Evolutionary conservation across 1,140 invertebrate species (phyloP).

Genomic region (Drosophila parabipectinata): DNA sequence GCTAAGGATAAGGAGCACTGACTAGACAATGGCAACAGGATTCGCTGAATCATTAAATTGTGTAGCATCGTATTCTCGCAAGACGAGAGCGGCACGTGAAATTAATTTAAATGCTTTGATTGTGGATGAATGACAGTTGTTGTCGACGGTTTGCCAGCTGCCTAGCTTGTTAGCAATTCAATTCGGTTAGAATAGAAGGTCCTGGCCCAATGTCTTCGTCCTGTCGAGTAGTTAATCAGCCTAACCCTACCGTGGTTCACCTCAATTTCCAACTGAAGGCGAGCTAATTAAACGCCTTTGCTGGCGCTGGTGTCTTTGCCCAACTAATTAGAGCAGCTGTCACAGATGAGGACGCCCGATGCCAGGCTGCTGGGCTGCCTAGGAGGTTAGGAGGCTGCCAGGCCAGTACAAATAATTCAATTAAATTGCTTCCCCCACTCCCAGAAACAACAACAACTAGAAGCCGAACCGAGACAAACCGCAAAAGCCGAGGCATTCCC

Average conservation of each 20-base stretch:
- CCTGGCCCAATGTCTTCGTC: conserved; percentile 17
- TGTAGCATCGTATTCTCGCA: conserved; percentile 6
- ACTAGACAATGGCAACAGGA: conserved; percentile 49
- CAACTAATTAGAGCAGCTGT: conserved; percentile 73
- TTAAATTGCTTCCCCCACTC: conserved; percentile 60
- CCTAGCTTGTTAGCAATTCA: conserved; percentile 58
- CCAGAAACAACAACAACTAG: conserved; percentile 17
- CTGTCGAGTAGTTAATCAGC: conserved; percentile 47
- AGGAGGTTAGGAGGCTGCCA: neutral
- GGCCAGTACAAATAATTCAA: conserved; percentile 74
- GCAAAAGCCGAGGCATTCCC: conserved; percentile 48
- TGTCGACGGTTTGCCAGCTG: conserved; percentile 23
- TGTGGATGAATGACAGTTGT: conserved; percentile 41
- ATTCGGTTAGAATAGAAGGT: conserved; percentile 59
- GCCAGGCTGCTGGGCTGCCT: neutral
- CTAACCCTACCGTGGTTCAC: conserved; percentile 72
- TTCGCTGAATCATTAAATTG: conserved; percentile 62
- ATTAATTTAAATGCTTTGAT: conserved; percentile 70
- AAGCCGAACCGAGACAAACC: conserved; percentile 33
- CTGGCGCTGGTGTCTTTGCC: conserved; percentile 29
- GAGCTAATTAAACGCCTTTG: conserved; percentile 68
- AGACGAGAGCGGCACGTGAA: conserved; percentile 53
- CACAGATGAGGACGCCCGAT: conserved; percentile 44
- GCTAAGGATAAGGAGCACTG: conserved; percentile 25
- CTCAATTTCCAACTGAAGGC: conserved; percentile 50